These are phyloP conservation scores for Drosophila prosaltans DNA, from an alignment of 1,140 invertebrate species.

Conservation along the genomic window DNA sequence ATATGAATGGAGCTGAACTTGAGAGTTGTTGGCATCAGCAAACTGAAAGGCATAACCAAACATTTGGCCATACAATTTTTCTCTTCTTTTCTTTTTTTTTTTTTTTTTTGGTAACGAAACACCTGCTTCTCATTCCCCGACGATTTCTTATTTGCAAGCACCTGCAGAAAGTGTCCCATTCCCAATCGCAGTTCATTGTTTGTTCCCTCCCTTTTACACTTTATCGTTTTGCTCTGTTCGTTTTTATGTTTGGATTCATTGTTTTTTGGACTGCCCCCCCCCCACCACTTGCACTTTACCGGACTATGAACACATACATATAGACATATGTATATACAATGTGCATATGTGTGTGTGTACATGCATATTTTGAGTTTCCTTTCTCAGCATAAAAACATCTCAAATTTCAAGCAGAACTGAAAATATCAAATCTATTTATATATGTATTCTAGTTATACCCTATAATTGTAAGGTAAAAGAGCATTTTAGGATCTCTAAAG, in stretches of 20 bases:
- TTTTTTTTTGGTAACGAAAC: slow-evolving; percentile 56
- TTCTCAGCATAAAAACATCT: slow-evolving; percentile 28
- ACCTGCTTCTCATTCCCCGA: slow-evolving; percentile 51
- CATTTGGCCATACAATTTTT: slow-evolving; percentile 73
- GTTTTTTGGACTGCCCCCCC: slow-evolving; percentile 42
- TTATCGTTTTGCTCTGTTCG: slow-evolving; percentile 34
- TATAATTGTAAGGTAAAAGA: not conserved
- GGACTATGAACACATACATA: slow-evolving; percentile 27
- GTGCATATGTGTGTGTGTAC: slow-evolving; percentile 14
- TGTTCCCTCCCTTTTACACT: not conserved
- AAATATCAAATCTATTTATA: slow-evolving; percentile 31
- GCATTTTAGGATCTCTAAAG: not conserved
- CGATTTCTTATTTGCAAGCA: slow-evolving; percentile 14
- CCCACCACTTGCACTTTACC: slow-evolving; percentile 67
- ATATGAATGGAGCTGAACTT: slow-evolving; percentile 67
- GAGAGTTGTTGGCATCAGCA: slow-evolving; percentile 36
- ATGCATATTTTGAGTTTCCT: slow-evolving; percentile 5
- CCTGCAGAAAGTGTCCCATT: slow-evolving; percentile 57
- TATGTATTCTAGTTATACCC: not conserved
- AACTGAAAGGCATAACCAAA: slow-evolving; percentile 36
- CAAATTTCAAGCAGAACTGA: slow-evolving; percentile 56
- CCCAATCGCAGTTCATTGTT: not conserved
- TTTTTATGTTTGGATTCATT: slow-evolving; percentile 45
- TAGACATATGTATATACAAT: too few relatives aligned
- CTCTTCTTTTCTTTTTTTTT: too few relatives aligned